These are phyloP conservation scores for Microcebus murinus DNA, from an alignment of 2,113 vertebrate genomes.

Conservation along the genomic window DNA sequence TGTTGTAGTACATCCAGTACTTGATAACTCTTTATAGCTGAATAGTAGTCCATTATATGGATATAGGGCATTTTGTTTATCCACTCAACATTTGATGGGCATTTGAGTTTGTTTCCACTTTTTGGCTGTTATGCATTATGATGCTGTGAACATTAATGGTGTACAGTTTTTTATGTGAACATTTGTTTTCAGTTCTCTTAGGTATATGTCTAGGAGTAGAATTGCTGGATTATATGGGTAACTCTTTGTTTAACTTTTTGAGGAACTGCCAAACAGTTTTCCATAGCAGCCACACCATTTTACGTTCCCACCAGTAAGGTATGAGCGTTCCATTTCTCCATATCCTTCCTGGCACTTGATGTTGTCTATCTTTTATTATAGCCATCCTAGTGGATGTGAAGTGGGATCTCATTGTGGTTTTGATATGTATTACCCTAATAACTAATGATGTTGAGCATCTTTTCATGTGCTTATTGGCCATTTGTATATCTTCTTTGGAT, in stretches of 20 bases:
- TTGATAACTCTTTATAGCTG: neutral
- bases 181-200: neutral
- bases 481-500: neutral
- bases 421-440: neutral
- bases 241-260: constrained; percentile 6
- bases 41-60: neutral
- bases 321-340: neutral
- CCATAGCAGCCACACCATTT: neutral
- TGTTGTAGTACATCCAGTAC: neutral
- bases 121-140: neutral
- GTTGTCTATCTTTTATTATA: neutral
- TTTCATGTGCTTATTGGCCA: neutral
- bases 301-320: neutral
- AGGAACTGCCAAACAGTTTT: constrained; percentile 3
- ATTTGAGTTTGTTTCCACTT: neutral
- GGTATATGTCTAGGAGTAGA: neutral
- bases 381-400: neutral
- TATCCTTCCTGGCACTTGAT: neutral
- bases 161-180: neutral
- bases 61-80: neutral
- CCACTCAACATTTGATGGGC: neutral
- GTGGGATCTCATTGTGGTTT: neutral
- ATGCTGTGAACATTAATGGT: neutral
- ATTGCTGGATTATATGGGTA: neutral
- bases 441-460: constrained; percentile 16